Evolutionary conservation across 2,113 vertebrate species (phyloP).

Genomic region (Psilopsiagon aymara): DNA sequence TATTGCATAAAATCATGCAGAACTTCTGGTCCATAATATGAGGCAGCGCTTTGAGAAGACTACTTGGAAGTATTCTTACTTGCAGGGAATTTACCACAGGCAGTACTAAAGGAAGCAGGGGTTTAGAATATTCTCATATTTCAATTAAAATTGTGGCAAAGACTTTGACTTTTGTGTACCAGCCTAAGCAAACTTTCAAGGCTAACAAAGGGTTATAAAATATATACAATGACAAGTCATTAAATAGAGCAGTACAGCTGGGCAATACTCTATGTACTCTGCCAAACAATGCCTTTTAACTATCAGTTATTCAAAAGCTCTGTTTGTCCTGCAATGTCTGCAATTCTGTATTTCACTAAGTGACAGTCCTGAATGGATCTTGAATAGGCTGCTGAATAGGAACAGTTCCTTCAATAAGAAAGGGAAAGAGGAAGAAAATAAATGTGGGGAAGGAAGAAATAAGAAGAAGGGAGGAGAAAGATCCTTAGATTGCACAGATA

Average conservation of each 20-base stretch:
- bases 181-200: conserved; percentile 36
- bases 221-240: not conserved
- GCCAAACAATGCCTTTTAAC: not conserved
- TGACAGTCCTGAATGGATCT: not conserved
- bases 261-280: not conserved
- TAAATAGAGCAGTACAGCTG: not conserved
- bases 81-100: not conserved
- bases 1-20: not conserved
- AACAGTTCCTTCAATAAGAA: not conserved
- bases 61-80: not conserved
- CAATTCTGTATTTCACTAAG: not conserved
- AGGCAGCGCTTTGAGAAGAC: not conserved
- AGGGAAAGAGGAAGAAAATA: not conserved
- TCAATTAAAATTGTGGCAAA: not conserved
- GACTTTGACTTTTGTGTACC: not conserved
- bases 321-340: not conserved
- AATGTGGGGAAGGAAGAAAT: not conserved
- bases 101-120: not conserved
- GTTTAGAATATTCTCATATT: not conserved
- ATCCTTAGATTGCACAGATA: not conserved
- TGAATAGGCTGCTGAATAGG: not conserved
- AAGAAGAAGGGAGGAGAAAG: not conserved
- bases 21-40: not conserved
- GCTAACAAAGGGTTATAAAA: conserved; percentile 17
- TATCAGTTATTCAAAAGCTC: not conserved